These are phyloP conservation scores for Mactra quadrangularis DNA, from an alignment of 1,140 invertebrate genomes.

Conservation along the genomic window DNA sequence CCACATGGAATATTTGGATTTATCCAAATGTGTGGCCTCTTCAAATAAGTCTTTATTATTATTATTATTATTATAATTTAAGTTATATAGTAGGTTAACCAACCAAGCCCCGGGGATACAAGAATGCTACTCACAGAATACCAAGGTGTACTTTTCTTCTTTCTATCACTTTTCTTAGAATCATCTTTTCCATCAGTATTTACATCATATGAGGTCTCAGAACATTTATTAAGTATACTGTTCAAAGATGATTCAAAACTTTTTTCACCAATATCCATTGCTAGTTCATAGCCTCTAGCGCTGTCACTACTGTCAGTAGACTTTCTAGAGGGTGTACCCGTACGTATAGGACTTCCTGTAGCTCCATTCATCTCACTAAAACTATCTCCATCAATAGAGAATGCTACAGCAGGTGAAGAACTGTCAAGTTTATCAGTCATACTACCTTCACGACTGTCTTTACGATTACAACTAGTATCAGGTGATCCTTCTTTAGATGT, in stretches of 20 bases:
- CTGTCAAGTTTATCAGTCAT: not conserved
- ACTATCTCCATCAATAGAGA: not conserved
- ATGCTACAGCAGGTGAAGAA: not conserved
- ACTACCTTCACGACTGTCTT: not conserved
- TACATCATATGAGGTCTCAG: conserved; percentile 76
- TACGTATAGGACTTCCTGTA: not conserved
- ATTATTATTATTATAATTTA: too few species aligned
- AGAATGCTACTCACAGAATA: conserved; percentile 83
- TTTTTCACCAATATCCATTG: conserved; percentile 35
- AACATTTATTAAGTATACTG: conserved; percentile 77
- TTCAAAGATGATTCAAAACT: conserved; percentile 76
- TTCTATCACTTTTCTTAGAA: conserved; percentile 66
- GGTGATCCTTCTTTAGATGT: conserved; percentile 23
- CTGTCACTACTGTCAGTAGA: conserved; percentile 49
- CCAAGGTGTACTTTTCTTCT: conserved; percentile 82
- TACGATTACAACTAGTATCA: not conserved
- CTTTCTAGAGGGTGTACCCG: not conserved
- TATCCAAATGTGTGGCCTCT: too few species aligned
- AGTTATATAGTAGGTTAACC: too few species aligned
- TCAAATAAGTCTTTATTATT: too few species aligned
- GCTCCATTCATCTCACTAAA: conserved; percentile 8
- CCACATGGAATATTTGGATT: too few species aligned
- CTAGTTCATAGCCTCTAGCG: conserved; percentile 20
- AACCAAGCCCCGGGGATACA: too few species aligned
- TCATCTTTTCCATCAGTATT: conserved; percentile 70